phyloP scores from a whole-genome alignment of 2,113 vertebrate species.

The Elachura formosa region DNA sequence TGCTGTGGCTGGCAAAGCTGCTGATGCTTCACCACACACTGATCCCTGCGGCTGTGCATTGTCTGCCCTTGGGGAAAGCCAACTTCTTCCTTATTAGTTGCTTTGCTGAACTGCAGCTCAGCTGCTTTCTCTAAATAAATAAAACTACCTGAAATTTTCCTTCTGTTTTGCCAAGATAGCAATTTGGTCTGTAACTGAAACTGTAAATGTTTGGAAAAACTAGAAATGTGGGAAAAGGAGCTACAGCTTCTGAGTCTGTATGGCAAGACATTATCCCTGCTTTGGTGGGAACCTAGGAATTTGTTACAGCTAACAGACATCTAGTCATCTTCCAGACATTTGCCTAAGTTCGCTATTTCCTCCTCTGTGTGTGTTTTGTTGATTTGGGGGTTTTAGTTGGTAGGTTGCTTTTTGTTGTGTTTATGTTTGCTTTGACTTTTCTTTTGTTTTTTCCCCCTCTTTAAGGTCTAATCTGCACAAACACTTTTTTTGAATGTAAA shows the following conservation, averaged over 20 bases:
- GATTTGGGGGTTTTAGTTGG: not conserved
- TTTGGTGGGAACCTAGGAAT: not conserved
- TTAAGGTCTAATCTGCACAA: not conserved
- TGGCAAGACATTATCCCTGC: not conserved
- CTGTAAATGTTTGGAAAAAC: not conserved
- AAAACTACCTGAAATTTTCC: not conserved
- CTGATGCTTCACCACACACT: not conserved
- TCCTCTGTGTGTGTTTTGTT: not conserved
- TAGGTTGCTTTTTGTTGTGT: not conserved
- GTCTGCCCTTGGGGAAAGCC: not conserved
- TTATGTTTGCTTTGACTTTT: not conserved
- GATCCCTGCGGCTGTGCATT: not conserved
- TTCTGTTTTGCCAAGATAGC: not conserved
- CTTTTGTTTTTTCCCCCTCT: fast-evolving
- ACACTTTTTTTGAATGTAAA: not conserved
- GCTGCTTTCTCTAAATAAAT: not conserved
- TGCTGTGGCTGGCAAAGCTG: not conserved
- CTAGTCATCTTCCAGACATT: not conserved
- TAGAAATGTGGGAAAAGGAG: not conserved
- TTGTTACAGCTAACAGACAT: not conserved
- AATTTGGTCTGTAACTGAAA: not conserved
- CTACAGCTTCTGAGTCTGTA: not conserved
- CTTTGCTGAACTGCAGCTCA: not conserved
- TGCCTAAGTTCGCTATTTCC: not conserved
- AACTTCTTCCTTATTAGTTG: not conserved